These are phyloP conservation scores for Oscheius sp. DNA, from an alignment of 2,888 invertebrate species.

Conservation along the genomic window DNA sequence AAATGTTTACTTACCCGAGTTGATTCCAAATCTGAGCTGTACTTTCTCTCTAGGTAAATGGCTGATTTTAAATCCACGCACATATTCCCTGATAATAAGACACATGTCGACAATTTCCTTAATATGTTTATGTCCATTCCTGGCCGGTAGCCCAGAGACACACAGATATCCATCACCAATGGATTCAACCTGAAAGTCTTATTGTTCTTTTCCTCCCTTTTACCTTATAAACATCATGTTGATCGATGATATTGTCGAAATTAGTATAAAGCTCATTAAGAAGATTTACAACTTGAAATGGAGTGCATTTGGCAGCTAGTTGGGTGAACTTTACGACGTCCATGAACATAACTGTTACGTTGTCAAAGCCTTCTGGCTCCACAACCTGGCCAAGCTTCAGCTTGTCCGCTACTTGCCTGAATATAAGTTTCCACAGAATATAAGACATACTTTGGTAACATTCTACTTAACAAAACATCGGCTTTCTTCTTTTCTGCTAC, in stretches of 20 bases:
- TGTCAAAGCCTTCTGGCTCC: constrained; percentile 65
- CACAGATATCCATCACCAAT: constrained; percentile 68
- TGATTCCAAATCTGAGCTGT: constrained; percentile 62
- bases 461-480: constrained; percentile 60
- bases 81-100: constrained; percentile 57
- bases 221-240: constrained; percentile 63
- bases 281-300: constrained; percentile 65
- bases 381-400: constrained; percentile 65
- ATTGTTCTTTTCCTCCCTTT: background rate
- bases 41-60: constrained; percentile 63
- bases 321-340: constrained; percentile 68
- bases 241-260: constrained; percentile 64
- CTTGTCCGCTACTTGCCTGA: constrained; percentile 66
- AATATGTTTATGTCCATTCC: constrained; percentile 57
- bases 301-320: constrained; percentile 61
- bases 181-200: constrained; percentile 58
- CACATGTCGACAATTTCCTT: constrained; percentile 63
- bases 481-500: constrained; percentile 65
- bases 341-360: constrained; percentile 66
- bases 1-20: constrained; percentile 42
- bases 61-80: constrained; percentile 50
- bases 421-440: too few relatives aligned
- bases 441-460: constrained; percentile 58
- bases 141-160: constrained; percentile 64
- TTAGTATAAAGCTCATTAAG: constrained; percentile 64